Conservation (phyloP, 2,888 invertebrate genomes). For the Brachyptera risi region DNA sequence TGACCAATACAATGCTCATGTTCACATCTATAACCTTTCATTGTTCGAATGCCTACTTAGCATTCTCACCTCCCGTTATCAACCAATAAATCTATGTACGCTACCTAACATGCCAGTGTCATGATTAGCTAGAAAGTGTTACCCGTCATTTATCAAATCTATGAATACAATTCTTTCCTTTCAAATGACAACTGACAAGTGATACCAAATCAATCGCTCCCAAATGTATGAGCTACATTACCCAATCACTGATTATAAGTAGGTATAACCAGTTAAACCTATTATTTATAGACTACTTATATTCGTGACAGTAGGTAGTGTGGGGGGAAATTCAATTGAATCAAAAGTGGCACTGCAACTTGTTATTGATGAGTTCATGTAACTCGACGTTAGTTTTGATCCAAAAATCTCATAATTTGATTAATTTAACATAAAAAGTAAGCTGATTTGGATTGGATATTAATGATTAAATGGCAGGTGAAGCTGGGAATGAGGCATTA, state of each 20-base stretch:
- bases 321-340: slow-evolving; percentile 9
- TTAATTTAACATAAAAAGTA: slow-evolving; percentile 12
- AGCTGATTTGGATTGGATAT: slow-evolving; percentile 3
- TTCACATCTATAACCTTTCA: too few relatives aligned
- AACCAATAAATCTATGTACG: slow-evolving; percentile 4
- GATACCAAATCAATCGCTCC: background rate
- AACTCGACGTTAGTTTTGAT: slow-evolving; percentile 1
- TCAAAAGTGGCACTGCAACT: background rate
- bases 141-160: slow-evolving; percentile 15
- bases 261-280: slow-evolving; percentile 4
- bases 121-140: slow-evolving; percentile 1
- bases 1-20: too few relatives aligned
- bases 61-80: slow-evolving; percentile 6
- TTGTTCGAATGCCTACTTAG: too few relatives aligned
- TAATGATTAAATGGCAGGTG: background rate
- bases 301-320: background rate
- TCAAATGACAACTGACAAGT: background rate
- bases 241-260: background rate
- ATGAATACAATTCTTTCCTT: background rate
- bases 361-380: background rate
- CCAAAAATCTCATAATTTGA: background rate
- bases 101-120: background rate
- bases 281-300: background rate
- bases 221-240: too few relatives aligned
- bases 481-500: background rate